These are phyloP conservation scores for Plectrocnemia conspersa DNA, from an alignment of 1,140 invertebrate genomes.

Conservation along the genomic window DNA sequence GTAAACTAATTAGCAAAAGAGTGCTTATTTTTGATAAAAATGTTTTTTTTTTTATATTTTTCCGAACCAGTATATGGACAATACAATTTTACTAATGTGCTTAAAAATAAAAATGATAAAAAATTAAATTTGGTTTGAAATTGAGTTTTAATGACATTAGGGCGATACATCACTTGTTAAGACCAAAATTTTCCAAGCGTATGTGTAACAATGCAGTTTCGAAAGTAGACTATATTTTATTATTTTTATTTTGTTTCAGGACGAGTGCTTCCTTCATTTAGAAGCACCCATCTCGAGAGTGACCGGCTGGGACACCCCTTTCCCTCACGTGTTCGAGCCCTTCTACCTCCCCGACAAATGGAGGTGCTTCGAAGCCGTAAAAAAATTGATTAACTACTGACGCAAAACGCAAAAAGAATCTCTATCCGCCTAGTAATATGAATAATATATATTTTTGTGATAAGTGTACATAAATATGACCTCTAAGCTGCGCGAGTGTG, in stretches of 20 bases:
- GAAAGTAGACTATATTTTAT: not conserved
- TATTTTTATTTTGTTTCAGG: constrained; percentile 52
- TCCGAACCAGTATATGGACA: too few species aligned
- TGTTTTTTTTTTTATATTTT: too few species aligned
- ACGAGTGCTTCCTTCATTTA: constrained; percentile 90
- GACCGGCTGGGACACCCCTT: constrained; percentile 96
- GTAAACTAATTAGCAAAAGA: too few species aligned
- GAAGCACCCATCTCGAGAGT: constrained; percentile 90
- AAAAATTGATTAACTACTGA: constrained; percentile 71
- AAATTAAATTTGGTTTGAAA: constrained; percentile 3
- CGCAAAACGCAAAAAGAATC: not conserved
- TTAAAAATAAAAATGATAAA: constrained; percentile 4
- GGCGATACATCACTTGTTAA: too few species aligned
- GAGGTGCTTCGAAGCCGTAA: constrained; percentile 80
- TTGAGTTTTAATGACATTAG: not conserved
- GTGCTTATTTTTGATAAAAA: too few species aligned
- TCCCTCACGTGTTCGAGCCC: constrained; percentile 92
- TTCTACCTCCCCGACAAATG: constrained; percentile 95
- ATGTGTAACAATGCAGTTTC: too few species aligned
- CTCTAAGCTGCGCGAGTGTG: too few species aligned
- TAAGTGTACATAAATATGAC: too few species aligned
- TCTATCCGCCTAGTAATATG: too few species aligned
- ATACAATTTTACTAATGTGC: too few species aligned
- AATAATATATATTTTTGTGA: too few species aligned
- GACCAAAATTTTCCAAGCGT: too few species aligned